Percentiles rank a stretch among this genome's conserved stretches.
Evolutionary conservation across 2,797 vertebrate genomes (phyloP).

Genomic region (Monodelphis domestica): DNA sequence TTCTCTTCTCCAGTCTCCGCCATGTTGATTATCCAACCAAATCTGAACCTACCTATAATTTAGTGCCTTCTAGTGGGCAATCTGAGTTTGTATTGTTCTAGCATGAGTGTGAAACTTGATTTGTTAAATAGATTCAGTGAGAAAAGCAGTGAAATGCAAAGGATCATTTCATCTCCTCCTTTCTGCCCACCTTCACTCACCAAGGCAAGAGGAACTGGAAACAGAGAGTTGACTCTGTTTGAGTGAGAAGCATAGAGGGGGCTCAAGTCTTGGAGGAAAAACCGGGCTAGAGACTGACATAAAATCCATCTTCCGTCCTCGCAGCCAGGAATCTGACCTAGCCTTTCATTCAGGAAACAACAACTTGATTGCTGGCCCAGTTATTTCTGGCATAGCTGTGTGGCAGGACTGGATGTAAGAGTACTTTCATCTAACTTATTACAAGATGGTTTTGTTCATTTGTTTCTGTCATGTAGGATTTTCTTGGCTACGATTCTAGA

Average conservation of each 20-base stretch:
- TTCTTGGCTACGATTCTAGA: no score
- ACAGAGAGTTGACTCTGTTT: background rate
- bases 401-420: background rate
- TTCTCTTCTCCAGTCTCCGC: background rate
- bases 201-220: background rate
- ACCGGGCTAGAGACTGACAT: background rate
- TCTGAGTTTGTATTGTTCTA: background rate
- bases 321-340: background rate
- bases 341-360: background rate
- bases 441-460: no score
- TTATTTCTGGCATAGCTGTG: background rate
- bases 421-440: background rate
- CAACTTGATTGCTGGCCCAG: background rate
- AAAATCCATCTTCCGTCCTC: background rate
- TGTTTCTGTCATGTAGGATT: no score
- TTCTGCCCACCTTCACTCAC: background rate
- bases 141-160: background rate
- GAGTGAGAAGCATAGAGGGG: background rate
- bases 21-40: background rate
- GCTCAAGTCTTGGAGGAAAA: background rate
- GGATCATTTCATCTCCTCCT: background rate
- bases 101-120: background rate
- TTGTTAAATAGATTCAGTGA: background rate
- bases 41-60: background rate
- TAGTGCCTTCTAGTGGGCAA: background rate